phyloP scores from a whole-genome alignment of 2,797 vertebrate genomes.

The Sarcoramphus papa region DNA sequence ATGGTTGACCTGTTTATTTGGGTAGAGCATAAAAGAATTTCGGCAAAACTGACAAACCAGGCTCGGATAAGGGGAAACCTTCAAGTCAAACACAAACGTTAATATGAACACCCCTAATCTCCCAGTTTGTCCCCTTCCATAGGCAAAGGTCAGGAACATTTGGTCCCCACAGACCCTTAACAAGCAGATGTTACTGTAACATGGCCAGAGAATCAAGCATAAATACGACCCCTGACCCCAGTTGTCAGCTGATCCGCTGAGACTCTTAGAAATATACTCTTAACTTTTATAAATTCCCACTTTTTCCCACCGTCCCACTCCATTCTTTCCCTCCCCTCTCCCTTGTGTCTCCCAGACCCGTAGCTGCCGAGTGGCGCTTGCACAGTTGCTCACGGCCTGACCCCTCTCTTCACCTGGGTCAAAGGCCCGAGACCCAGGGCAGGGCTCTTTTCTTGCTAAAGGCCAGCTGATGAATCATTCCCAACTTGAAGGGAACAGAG shows the following conservation, averaged over 20 bases:
- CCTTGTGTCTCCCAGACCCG: constrained; percentile 80
- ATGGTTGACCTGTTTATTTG: constrained; percentile 49
- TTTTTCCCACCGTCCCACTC: constrained; percentile 92
- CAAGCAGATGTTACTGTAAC: constrained; percentile 99
- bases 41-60: constrained; percentile 38
- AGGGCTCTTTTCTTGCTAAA: constrained; percentile 90
- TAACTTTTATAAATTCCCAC: constrained; percentile 89
- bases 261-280: constrained; percentile 94
- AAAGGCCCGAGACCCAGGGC: constrained; percentile 92
- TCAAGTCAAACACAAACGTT: constrained; percentile 72
- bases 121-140: constrained; percentile 64
- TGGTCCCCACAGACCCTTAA: constrained; percentile 84
- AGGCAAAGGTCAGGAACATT: constrained; percentile 83
- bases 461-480: constrained; percentile 95
- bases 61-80: constrained; percentile 35
- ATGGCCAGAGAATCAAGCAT: constrained; percentile 86
- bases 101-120: constrained; percentile 77
- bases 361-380: constrained; percentile 80
- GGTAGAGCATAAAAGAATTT: constrained; percentile 56
- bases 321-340: constrained; percentile 76
- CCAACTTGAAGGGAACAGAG: constrained; percentile 83
- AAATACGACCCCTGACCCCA: constrained; percentile 90
- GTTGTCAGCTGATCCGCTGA: constrained; percentile 91
- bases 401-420: constrained; percentile 91
- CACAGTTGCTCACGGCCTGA: constrained; percentile 87